Conservation (phyloP, 2,113 vertebrate species). For the Eonycteris spelaea region DNA sequence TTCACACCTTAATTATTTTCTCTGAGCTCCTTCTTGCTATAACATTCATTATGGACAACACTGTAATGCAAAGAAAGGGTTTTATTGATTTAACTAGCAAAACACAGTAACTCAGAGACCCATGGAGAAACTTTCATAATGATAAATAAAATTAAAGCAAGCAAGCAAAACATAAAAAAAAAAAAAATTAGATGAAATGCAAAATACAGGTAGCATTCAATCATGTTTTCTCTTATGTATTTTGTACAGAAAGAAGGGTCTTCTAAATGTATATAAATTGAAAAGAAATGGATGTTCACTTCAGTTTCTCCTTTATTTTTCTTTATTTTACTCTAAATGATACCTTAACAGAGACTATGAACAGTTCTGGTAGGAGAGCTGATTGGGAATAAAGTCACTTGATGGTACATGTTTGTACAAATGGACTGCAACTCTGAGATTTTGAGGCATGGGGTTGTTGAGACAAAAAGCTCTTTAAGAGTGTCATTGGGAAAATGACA, state of each 20-base stretch:
- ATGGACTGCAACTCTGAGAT: not conserved
- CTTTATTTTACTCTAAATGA: not conserved
- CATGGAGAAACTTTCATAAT: constrained; percentile 9
- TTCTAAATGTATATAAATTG: not conserved
- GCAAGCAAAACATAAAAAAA: not conserved
- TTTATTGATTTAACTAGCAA: constrained; percentile 59
- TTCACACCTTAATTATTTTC: constrained; percentile 57
- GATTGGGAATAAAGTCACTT: not conserved
- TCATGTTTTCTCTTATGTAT: not conserved
- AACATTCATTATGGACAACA: constrained; percentile 56
- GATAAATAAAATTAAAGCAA: not conserved
- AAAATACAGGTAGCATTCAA: not conserved
- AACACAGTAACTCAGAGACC: constrained; percentile 20
- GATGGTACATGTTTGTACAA: not conserved
- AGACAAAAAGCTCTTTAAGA: constrained; percentile 15
- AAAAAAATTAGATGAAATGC: not conserved
- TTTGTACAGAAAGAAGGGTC: not conserved
- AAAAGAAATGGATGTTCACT: not conserved
- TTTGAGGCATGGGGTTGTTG: not conserved
- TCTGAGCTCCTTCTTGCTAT: not conserved
- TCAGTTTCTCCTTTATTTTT: not conserved
- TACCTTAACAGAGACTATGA: not conserved
- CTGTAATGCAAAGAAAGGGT: constrained; percentile 27
- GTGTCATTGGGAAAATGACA: not conserved
- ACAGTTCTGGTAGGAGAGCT: not conserved